A percentile compares a stretch with the other conserved stretches of the same genome.
These are phyloP conservation scores for Todiramphus chloris DNA, from an alignment of 2,113 vertebrate species.

Conservation along the genomic window DNA sequence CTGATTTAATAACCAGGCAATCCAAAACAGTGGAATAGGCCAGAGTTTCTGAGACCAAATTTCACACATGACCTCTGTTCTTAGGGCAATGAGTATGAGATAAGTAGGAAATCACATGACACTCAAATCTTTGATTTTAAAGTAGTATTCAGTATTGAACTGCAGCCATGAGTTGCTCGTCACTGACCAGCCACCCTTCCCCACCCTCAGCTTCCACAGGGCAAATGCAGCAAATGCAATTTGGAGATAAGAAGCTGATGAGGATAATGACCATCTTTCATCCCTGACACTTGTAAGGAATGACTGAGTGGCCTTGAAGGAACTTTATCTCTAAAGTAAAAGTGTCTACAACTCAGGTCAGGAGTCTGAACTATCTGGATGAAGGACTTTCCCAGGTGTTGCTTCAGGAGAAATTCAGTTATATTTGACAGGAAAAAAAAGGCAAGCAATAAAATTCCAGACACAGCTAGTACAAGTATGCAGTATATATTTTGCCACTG, in stretches of 20 bases:
- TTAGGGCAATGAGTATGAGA: background rate
- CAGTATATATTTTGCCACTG: background rate
- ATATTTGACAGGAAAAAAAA: background rate
- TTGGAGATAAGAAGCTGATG: background rate
- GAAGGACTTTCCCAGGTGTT: background rate
- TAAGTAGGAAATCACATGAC: background rate
- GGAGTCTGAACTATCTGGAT: background rate
- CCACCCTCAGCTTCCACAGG: background rate
- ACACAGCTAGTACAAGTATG: background rate
- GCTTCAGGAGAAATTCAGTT: background rate
- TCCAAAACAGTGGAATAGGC: background rate
- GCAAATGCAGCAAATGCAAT: background rate
- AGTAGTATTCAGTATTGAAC: background rate
- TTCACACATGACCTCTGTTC: background rate
- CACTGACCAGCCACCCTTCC: background rate
- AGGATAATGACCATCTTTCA: background rate
- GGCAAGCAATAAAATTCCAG: background rate
- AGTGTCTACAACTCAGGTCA: background rate
- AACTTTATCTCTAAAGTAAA: background rate
- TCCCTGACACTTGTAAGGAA: background rate
- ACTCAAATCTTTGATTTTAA: background rate
- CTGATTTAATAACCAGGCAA: background rate
- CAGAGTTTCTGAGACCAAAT: background rate
- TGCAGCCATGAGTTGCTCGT: background rate
- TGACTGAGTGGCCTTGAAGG: background rate